Percentiles rank a stretch among this genome's conserved stretches.
Conservation (phyloP, 2,113 vertebrate species). For the Ailurus styani region DNA sequence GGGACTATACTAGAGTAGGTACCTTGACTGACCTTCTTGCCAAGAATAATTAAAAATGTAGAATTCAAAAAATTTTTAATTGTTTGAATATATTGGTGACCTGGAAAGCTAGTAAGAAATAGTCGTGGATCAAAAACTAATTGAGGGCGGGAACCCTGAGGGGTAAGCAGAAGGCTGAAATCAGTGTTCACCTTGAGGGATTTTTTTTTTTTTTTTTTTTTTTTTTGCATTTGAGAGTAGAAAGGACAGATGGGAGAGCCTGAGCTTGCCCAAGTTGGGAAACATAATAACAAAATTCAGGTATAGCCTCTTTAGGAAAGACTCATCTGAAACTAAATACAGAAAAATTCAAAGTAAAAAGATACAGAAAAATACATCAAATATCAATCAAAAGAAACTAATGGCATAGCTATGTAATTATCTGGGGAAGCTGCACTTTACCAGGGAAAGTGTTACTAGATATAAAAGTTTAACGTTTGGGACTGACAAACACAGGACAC, state of each 20-base stretch:
- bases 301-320: background rate
- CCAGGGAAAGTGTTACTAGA: background rate
- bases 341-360: background rate
- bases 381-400: background rate
- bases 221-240: background rate
- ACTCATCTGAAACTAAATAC: slow-evolving; percentile 4
- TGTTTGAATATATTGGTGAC: background rate
- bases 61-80: background rate
- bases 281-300: background rate
- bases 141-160: background rate
- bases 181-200: background rate
- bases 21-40: background rate
- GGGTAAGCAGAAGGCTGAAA: background rate
- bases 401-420: background rate
- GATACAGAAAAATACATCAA: background rate
- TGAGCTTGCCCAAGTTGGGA: background rate
- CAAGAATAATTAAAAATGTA: background rate
- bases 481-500: background rate
- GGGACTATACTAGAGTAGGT: background rate
- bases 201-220: background rate
- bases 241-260: background rate
- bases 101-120: background rate
- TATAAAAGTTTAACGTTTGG: background rate
- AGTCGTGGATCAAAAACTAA: background rate
- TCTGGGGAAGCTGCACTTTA: background rate